These are phyloP conservation scores for Kryptopterus vitreolus DNA, from an alignment of 2,797 vertebrate genomes.

Conservation along the genomic window DNA sequence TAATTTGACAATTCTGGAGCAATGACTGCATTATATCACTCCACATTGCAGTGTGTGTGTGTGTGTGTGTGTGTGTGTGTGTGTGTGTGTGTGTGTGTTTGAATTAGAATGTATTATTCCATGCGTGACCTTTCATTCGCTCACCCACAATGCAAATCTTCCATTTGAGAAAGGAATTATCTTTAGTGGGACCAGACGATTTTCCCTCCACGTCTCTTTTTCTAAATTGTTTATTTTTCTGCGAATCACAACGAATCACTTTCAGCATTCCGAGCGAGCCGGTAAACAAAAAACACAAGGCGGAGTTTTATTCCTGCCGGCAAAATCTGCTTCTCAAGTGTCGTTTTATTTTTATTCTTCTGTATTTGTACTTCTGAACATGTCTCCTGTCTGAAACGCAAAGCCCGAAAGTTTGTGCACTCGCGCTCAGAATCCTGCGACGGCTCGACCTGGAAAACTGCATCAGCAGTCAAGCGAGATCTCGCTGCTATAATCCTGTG, in stretches of 20 bases:
- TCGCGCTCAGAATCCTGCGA: neutral
- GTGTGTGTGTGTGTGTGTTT: too few species aligned
- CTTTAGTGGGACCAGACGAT: neutral
- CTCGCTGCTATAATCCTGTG: conserved; percentile 71
- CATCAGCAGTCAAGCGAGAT: conserved; percentile 72
- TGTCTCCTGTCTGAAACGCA: neutral
- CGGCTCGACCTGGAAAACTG: conserved; percentile 60
- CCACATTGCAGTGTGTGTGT: too few species aligned
- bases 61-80: too few species aligned
- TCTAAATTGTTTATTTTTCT: neutral
- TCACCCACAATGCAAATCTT: conserved; percentile 12
- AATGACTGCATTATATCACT: too few species aligned
- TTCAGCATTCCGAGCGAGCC: neutral
- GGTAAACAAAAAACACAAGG: neutral
- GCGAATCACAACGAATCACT: neutral
- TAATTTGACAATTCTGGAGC: neutral
- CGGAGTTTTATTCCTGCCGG: neutral
- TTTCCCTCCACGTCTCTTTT: neutral
- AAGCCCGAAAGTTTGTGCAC: neutral
- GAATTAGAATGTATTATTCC: neutral
- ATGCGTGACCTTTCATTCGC: neutral
- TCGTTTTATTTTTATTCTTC: too few species aligned
- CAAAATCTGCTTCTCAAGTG: neutral
- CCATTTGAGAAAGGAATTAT: neutral
- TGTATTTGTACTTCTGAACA: neutral